phyloP scores from a whole-genome alignment of 2,113 vertebrate genomes.

The Pelusios castaneus region DNA sequence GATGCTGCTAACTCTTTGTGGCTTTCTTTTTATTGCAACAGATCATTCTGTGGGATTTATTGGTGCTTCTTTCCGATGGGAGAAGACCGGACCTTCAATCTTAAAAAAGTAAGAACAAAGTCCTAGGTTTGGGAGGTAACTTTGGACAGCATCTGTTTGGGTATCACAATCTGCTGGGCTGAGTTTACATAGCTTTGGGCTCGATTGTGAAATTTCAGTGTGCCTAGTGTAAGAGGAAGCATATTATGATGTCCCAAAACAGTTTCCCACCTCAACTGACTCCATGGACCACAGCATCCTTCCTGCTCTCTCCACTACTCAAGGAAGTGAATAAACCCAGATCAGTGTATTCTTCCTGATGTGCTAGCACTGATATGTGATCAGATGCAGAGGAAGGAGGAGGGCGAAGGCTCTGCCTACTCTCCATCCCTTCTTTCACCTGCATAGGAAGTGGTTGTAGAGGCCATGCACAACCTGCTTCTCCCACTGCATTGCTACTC shows the following conservation, averaged over 20 bases:
- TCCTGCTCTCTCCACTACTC: not conserved
- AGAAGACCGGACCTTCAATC: constrained; percentile 42
- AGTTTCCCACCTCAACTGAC: too few relatives aligned
- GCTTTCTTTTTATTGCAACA: constrained; percentile 33
- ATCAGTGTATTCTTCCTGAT: not conserved
- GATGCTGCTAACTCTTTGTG: constrained; percentile 2
- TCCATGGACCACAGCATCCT: not conserved
- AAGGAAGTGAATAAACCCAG: not conserved
- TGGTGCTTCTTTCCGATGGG: constrained; percentile 66
- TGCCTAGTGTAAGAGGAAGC: not conserved
- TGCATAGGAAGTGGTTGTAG: not conserved
- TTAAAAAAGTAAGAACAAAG: constrained; percentile 68
- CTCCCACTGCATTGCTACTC: not conserved
- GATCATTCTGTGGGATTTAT: constrained; percentile 64
- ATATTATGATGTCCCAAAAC: not conserved
- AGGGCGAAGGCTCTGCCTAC: not conserved
- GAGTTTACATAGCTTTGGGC: not conserved
- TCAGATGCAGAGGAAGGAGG: not conserved
- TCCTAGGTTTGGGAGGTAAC: not conserved
- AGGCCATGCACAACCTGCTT: not conserved
- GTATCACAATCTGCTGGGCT: not conserved
- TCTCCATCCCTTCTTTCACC: not conserved
- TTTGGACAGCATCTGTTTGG: not conserved
- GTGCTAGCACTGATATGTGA: not conserved
- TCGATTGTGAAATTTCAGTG: not conserved